A percentile compares a stretch with the other conserved stretches of the same genome.
Conservation (phyloP, 2,888 invertebrate species). For the Perizoma affinitatum region DNA sequence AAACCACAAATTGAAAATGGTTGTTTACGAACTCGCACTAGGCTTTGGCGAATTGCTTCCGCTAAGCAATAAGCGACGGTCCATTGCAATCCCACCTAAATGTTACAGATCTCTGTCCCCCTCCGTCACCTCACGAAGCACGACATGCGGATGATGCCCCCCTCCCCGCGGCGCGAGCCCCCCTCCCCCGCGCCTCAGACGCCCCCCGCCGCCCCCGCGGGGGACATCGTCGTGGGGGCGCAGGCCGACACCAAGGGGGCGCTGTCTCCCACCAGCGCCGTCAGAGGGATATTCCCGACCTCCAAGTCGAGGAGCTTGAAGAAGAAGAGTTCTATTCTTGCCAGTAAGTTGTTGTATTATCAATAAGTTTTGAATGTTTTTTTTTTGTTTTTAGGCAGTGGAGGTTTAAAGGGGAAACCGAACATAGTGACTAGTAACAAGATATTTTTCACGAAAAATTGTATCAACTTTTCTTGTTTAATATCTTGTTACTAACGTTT, state of each 20-base stretch:
- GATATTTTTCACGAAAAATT: too few relatives aligned
- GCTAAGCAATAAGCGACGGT: too few relatives aligned
- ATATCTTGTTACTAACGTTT: too few relatives aligned
- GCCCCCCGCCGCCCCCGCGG: constrained; percentile 31
- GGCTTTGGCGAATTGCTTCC: too few relatives aligned
- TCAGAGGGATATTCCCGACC: constrained; percentile 83
- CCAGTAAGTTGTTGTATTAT: constrained; percentile 85
- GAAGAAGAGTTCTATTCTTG: constrained; percentile 89
- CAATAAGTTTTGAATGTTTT: too few relatives aligned
- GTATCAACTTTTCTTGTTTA: too few relatives aligned
- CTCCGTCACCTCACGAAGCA: constrained; percentile 69
- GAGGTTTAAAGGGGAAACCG: too few relatives aligned
- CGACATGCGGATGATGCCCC: constrained; percentile 65
- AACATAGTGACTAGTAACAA: too few relatives aligned
- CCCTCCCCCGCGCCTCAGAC: constrained; percentile 60
- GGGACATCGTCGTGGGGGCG: constrained; percentile 39
- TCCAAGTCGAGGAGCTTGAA: constrained; percentile 86
- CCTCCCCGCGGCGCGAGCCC: constrained; percentile 55
- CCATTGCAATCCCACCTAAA: too few relatives aligned
- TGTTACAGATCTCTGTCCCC: constrained; percentile 59
- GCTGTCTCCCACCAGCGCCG: constrained; percentile 77
- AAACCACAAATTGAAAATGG: too few relatives aligned
- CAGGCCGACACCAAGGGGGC: constrained; percentile 41
- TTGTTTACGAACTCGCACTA: too few relatives aligned
- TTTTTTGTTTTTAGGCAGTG: too few relatives aligned